Conservation (phyloP, 2,797 vertebrate genomes). For the Cyprinodon diabolis region DNA sequence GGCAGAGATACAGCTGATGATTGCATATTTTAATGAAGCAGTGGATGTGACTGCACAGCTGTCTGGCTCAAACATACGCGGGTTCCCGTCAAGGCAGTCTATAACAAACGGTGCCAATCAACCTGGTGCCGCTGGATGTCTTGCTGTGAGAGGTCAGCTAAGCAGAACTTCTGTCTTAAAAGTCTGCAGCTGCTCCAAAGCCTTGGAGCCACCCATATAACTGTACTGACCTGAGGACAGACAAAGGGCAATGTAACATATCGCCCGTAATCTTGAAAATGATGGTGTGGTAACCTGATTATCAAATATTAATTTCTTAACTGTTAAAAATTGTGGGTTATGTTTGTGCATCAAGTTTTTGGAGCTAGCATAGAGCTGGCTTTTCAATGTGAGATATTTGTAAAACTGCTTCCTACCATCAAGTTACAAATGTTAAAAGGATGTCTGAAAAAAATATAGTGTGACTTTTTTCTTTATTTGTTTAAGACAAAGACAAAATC, state of each 20-base stretch:
- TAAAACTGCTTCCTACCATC: conserved; percentile 37
- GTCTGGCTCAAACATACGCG: conserved; percentile 47
- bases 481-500: background rate
- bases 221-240: conserved; percentile 43
- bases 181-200: conserved; percentile 12
- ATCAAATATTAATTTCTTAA: conserved; percentile 40
- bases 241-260: conserved; percentile 35
- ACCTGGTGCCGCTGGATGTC: conserved; percentile 54
- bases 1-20: conserved; percentile 66
- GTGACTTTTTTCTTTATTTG: conserved; percentile 14
- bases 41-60: conserved; percentile 54
- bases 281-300: conserved; percentile 23
- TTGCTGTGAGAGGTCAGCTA: conserved; percentile 21
- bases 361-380: conserved; percentile 24
- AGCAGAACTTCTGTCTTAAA: conserved; percentile 15
- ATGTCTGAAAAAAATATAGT: conserved; percentile 24
- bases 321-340: conserved; percentile 28
- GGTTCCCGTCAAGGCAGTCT: conserved; percentile 59
- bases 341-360: conserved; percentile 43
- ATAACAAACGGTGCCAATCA: conserved; percentile 70
- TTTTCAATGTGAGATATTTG: conserved; percentile 40
- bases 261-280: conserved; percentile 31
- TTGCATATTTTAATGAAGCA: conserved; percentile 74
- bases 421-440: conserved; percentile 19
- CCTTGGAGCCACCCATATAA: conserved; percentile 15